These are phyloP conservation scores for Panurus biarmicus DNA, from an alignment of 2,113 vertebrate genomes.

Conservation along the genomic window DNA sequence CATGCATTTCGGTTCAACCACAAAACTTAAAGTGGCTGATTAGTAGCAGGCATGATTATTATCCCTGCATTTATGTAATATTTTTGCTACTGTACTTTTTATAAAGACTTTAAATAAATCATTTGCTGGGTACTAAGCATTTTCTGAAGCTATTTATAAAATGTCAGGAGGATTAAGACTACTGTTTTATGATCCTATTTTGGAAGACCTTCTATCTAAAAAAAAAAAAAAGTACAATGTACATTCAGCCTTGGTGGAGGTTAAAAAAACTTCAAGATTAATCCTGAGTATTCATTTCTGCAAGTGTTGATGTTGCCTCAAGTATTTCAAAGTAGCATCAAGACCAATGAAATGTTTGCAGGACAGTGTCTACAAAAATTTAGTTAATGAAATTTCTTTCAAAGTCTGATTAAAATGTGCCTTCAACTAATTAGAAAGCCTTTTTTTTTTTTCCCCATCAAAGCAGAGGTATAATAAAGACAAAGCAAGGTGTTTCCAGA, in stretches of 20 bases:
- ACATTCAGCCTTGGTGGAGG: not conserved
- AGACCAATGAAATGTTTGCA: not conserved
- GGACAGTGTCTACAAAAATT: not conserved
- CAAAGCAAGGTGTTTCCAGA: not conserved
- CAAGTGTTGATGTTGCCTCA: not conserved
- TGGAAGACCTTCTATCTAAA: not conserved
- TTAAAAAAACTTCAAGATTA: not conserved
- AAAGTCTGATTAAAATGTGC: not conserved
- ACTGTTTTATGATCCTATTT: not conserved
- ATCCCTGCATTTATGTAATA: not conserved
- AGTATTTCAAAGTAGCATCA: not conserved
- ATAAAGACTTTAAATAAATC: not conserved
- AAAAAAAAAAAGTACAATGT: not conserved
- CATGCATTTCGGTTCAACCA: not conserved
- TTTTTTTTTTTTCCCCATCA: not conserved
- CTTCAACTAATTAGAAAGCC: not conserved
- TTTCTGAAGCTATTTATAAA: constrained; percentile 22
- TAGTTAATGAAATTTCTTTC: not conserved
- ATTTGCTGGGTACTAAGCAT: not conserved
- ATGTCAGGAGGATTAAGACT: not conserved
- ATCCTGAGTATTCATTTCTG: not conserved
- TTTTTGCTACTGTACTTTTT: not conserved
- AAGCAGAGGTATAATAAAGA: not conserved
- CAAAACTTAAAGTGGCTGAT: not conserved
- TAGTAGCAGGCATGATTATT: not conserved